Percentiles rank a stretch among this genome's conserved stretches.
phyloP scores from a whole-genome alignment of 2,113 vertebrate genomes.

The Kryptolebias marmoratus region DNA sequence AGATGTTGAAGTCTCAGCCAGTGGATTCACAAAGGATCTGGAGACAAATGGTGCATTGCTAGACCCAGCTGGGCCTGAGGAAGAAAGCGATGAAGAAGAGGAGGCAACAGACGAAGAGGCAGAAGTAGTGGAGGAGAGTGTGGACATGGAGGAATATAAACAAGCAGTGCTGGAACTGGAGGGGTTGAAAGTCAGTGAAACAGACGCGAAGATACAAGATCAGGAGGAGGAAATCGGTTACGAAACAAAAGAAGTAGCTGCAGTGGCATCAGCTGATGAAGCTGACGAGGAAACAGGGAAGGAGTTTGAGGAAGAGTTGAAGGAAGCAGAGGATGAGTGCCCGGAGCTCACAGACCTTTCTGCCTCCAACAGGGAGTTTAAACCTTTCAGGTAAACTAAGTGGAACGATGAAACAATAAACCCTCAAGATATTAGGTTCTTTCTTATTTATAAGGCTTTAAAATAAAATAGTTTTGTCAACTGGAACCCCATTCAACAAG shows the following conservation, averaged over 20 bases:
- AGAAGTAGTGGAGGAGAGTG: constrained; percentile 25
- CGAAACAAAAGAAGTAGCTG: constrained; percentile 44
- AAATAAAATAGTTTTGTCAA: too few relatives aligned
- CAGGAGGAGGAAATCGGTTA: constrained; percentile 19
- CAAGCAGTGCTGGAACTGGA: constrained; percentile 81
- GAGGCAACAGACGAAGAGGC: constrained; percentile 21
- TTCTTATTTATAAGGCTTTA: too few relatives aligned
- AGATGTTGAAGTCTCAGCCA: constrained; percentile 91
- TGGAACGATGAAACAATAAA: not conserved
- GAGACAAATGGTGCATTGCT: constrained; percentile 85
- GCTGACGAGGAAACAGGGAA: constrained; percentile 44
- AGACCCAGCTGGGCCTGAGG: constrained; percentile 79
- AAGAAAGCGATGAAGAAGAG: constrained; percentile 58
- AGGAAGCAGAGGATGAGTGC: constrained; percentile 77
- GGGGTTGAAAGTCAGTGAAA: constrained; percentile 61
- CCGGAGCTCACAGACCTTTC: constrained; percentile 82
- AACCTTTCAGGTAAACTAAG: constrained; percentile 78
- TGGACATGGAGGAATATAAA: constrained; percentile 79
- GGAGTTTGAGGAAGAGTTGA: constrained; percentile 38
- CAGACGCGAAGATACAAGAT: constrained; percentile 22
- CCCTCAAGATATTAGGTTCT: too few relatives aligned
- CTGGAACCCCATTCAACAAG: too few relatives aligned
- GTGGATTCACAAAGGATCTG: constrained; percentile 91
- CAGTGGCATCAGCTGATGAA: not conserved
- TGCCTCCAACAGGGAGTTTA: constrained; percentile 79